Percentiles rank a stretch among this genome's conserved stretches.
Evolutionary conservation across 2,113 vertebrate species (phyloP).

Genomic region (Tragelaphus buxtoni): DNA sequence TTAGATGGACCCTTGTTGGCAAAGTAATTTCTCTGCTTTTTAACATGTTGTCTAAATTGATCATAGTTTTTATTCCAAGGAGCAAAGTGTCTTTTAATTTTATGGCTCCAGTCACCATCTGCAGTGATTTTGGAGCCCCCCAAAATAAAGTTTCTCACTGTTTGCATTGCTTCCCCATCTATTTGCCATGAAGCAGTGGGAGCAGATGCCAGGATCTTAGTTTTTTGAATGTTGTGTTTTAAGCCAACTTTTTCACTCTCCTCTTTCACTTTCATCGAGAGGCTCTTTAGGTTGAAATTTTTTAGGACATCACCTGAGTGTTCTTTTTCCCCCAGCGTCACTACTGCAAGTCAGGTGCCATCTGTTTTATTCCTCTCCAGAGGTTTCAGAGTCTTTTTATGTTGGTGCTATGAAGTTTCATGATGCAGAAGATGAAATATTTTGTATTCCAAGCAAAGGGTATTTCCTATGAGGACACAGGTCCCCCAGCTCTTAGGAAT

Average conservation of each 20-base stretch:
- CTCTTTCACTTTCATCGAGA: background rate
- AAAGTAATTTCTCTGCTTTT: background rate
- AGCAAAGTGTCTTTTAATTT: background rate
- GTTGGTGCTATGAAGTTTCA: slow-evolving; percentile 1
- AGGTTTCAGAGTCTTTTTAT: background rate
- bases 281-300: background rate
- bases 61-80: background rate
- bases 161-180: background rate
- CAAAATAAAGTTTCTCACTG: background rate
- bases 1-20: background rate
- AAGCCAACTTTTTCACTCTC: background rate
- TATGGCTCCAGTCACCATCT: background rate
- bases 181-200: background rate
- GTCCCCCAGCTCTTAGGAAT: background rate
- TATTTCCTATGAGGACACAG: background rate
- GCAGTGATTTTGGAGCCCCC: background rate
- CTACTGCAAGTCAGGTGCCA: background rate
- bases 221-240: background rate
- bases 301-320: too few relatives aligned
- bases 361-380: background rate
- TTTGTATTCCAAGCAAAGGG: background rate
- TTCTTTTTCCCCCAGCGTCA: background rate
- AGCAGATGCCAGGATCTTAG: background rate
- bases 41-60: background rate
- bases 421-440: background rate